Percentiles rank a stretch among this genome's conserved stretches.
Evolutionary conservation across 2,797 vertebrate genomes (phyloP).

Genomic region (Leucoraja ocellata): DNA sequence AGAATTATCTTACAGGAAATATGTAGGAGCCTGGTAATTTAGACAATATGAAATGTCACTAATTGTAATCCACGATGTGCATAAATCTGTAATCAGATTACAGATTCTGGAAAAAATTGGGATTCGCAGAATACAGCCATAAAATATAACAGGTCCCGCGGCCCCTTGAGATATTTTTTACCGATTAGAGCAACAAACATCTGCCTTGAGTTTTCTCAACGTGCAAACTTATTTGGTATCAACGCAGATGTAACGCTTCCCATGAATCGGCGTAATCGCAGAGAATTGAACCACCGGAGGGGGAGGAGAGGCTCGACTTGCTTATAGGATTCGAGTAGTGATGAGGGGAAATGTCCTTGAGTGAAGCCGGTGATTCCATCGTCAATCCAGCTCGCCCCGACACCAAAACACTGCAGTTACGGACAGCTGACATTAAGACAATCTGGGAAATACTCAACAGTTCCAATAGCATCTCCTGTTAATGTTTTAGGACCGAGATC

Average conservation of each 20-base stretch:
- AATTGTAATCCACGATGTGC: neutral
- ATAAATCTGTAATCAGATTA: neutral
- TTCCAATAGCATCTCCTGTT: too few relatives aligned
- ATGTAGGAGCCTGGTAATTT: neutral
- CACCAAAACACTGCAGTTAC: too few relatives aligned
- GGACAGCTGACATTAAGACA: too few relatives aligned
- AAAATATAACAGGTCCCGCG: neutral
- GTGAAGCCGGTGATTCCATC: neutral
- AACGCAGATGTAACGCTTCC: neutral
- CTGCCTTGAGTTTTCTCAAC: neutral
- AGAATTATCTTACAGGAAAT: neutral
- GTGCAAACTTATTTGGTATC: neutral
- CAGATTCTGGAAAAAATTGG: neutral
- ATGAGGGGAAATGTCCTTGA: too few relatives aligned
- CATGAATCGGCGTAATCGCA: neutral
- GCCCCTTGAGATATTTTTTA: neutral
- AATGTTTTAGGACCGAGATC: too few relatives aligned
- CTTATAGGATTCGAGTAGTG: neutral
- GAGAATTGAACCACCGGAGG: neutral
- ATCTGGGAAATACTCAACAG: too few relatives aligned
- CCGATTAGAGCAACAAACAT: neutral
- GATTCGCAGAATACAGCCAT: neutral
- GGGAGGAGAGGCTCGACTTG: neutral
- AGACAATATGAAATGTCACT: neutral
- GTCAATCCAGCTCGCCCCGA: too few relatives aligned